phyloP scores from a whole-genome alignment of 2,797 vertebrate species.

The Sebastes hubbsi region DNA sequence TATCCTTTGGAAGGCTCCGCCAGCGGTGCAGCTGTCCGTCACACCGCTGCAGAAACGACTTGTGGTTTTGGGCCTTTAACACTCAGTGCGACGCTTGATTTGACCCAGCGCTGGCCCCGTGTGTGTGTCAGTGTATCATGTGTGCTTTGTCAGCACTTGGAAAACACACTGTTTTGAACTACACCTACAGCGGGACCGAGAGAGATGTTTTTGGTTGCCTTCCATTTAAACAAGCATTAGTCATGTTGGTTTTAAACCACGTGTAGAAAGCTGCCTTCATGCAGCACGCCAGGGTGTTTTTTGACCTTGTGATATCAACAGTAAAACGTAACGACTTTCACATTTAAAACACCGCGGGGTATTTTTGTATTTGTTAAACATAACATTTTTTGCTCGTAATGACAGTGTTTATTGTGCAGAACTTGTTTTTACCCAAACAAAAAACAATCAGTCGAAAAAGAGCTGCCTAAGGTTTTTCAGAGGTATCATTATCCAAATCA shows the following conservation, averaged over 20 bases:
- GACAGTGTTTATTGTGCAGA: conserved; percentile 16
- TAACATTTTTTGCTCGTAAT: conserved; percentile 20
- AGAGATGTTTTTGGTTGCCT: conserved; percentile 73
- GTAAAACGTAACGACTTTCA: conserved; percentile 1
- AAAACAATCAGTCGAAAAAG: not conserved
- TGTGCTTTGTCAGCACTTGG: conserved; percentile 67
- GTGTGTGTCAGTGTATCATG: conserved; percentile 14
- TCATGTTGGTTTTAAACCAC: conserved; percentile 60
- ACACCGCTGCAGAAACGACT: conserved; percentile 18
- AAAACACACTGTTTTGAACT: conserved; percentile 52
- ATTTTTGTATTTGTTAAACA: conserved; percentile 10
- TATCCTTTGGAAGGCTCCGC: conserved; percentile 8
- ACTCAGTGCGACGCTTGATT: conserved; percentile 8
- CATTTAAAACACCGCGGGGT: not conserved
- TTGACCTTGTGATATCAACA: conserved; percentile 23
- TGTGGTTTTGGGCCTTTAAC: not conserved
- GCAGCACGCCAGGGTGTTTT: conserved; percentile 25
- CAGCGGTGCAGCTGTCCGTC: conserved; percentile 31
- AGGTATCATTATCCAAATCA: conserved; percentile 30
- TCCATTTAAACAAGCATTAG: conserved; percentile 73
- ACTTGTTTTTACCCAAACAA: conserved; percentile 24
- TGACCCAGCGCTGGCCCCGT: conserved; percentile 43
- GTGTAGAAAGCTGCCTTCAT: conserved; percentile 52
- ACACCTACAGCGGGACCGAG: conserved; percentile 41
- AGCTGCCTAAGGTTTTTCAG: not conserved